Evolutionary conservation across 1,140 invertebrate genomes (phyloP), one percentile per base, ranked within the genome.

Genomic region (Atopsyche davidsoni): DNA sequence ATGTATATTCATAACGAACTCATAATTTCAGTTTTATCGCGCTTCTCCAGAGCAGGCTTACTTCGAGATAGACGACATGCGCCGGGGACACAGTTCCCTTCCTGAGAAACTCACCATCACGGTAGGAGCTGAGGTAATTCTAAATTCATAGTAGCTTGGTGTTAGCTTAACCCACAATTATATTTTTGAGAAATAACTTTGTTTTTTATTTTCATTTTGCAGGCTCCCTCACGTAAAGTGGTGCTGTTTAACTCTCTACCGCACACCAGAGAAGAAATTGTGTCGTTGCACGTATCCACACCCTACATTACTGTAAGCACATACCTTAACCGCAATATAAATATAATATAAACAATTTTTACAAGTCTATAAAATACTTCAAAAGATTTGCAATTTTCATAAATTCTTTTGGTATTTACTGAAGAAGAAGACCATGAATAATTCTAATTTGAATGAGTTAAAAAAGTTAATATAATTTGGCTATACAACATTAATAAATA

Each of bases 231-330:
- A 0, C 72, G 75, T 31, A 62, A 75, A 43, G 55, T 79, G 4
- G 69, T 78, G 2, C 55, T 79, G 4, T 78, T 78, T 42, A 79
- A 79, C 42, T 71, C 75, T 2, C 54, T 79, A 38, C 59, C 69
- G 0, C 76, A 72, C 28, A 73, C 63, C 52, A 63, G 75, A 3
- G 67, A 75, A 24, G 73, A 79, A 46, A 49, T 79, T 4, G 60
- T 78, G 2, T 76, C 77, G 13, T 66, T 79, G 10, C 60, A 70
- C 18, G 73, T 79, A 0, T 76, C 75, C 2, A 71, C 68, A 16
- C 76, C 76, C 1, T 75, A 74, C 61, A 70, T 79, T 22, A 70
- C 72, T 55, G 77, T 75, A 13, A 63, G 52, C 52, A 46, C 3
- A 34, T n/a, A n/a, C n/a, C n/a, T n/a, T n/a, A n/a, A n/a, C n/a